Conservation (phyloP, 2,113 vertebrate species). For the Toxotes chatareus region DNA sequence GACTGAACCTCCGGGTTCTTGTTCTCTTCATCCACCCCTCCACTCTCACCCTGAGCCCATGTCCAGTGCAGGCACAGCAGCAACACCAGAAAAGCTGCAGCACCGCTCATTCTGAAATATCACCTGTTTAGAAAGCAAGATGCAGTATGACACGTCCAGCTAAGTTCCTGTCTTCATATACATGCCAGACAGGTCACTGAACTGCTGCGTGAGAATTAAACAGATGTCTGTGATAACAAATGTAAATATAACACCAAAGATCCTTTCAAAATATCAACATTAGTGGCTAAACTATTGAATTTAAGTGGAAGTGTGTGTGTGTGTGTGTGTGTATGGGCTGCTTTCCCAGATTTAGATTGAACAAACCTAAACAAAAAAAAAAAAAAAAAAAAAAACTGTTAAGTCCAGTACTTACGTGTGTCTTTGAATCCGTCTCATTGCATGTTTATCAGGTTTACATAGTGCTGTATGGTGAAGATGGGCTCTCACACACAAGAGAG, state of each 20-base stretch:
- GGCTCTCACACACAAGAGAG: slow-evolving; percentile 85
- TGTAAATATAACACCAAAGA: not conserved
- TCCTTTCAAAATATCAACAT: not conserved
- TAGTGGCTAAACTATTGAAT: not conserved
- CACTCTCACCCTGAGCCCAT: too few relatives aligned
- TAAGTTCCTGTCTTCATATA: too few relatives aligned
- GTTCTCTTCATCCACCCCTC: too few relatives aligned
- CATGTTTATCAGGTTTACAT: slow-evolving; percentile 83
- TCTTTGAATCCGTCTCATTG: not conserved
- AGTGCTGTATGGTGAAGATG: slow-evolving; percentile 83
- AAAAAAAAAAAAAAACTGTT: not conserved
- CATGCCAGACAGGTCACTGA: too few relatives aligned
- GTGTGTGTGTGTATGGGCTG: not conserved
- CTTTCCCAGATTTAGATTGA: not conserved
- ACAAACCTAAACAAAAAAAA: not conserved
- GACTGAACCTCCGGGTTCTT: too few relatives aligned
- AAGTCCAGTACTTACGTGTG: not conserved
- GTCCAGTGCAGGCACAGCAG: too few relatives aligned
- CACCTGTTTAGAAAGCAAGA: too few relatives aligned
- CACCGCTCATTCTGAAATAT: too few relatives aligned
- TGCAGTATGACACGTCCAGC: too few relatives aligned
- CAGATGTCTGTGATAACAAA: not conserved
- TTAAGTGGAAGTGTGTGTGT: not conserved
- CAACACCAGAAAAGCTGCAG: too few relatives aligned
- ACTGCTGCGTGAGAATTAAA: not conserved